Base-by-base conservation (phyloP, 1,140 invertebrate species). In the Pissodes strobi region DNA sequence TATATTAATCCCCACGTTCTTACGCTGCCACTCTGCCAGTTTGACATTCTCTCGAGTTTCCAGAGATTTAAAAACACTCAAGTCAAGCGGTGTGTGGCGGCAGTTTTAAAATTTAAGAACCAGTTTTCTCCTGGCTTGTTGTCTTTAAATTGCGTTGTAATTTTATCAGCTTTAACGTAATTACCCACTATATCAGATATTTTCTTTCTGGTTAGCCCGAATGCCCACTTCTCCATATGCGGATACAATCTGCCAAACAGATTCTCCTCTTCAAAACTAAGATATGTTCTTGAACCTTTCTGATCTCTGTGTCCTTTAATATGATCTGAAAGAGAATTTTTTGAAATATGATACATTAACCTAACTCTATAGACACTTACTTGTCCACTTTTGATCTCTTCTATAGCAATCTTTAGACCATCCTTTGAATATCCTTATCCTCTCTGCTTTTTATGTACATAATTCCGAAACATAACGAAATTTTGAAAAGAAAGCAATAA, bases 51-150 rank as follows among this genome's bases (percentile, higher is more conserved):
- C 52, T 18, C 3, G 17, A 34, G 18, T 41, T 23, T 68, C 45
- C 12, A 68, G 18, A n/a, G 41, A 48, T 23, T 34, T 52, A 55
- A 65, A 52, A 30, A 0, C 78, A 79, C 0, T 81, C 74, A 69
- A 19, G 25, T 43, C 41, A 17, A 68, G 22, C 46, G 60, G 37
- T 56, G 53, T 85, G 62, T 82, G 83, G 59, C 83, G 78, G 52
- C 81, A 80, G 45, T 81, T 79, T 15, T 70, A 65, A 79, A 80
- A 18, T 45, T 41, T n/a, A 51, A 17, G 43, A 78, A 79, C 78
- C 75, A 79, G 30, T 75, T 74, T 27, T 72, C 38, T 9, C 77
- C 76, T 13, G 78, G 78, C 49, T 65, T 70, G 6, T 68, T 71
- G 68, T 76, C 62, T 66, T 74, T 76, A 67, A 78, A 79, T 8